Conservation (phyloP, 2,888 invertebrate species). For the Ophraella communa region DNA sequence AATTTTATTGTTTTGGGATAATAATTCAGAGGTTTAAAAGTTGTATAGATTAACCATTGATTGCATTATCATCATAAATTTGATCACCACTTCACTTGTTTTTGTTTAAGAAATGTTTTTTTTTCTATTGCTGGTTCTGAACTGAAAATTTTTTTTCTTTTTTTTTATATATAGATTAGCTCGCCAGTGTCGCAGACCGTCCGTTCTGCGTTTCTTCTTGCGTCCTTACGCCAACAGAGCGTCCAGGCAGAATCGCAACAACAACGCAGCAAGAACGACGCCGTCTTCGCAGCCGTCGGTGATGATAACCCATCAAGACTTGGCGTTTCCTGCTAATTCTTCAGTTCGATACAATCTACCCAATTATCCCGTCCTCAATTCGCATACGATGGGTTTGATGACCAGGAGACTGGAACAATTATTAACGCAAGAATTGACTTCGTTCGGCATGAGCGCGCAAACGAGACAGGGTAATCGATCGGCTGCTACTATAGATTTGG, state of each 20-base stretch:
- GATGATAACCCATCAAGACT: background rate
- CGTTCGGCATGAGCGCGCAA: conserved; percentile 38
- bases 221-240: conserved; percentile 45
- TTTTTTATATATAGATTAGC: conserved; percentile 39
- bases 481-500: conserved; percentile 43
- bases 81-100: too few species aligned
- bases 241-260: conserved; percentile 19
- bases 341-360: conserved; percentile 25
- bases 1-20: too few species aligned
- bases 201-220: conserved; percentile 48
- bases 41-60: too few species aligned
- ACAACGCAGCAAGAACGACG: conserved; percentile 14
- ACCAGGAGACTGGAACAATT: conserved; percentile 45
- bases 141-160: background rate
- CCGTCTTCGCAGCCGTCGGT: background rate
- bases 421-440: conserved; percentile 46
- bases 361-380: conserved; percentile 41
- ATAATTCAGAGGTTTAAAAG: too few species aligned
- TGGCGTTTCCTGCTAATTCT: background rate
- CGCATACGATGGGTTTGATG: conserved; percentile 43
- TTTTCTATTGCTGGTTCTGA: too few species aligned
- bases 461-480: conserved; percentile 27
- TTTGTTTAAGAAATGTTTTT: too few species aligned
- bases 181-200: conserved; percentile 44
- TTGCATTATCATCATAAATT: too few species aligned